Evolutionary conservation across 2,888 invertebrate species (phyloP), one percentile per base, ranked within the genome.

Genomic region (Gastracanthus pulcherrimus): DNA sequence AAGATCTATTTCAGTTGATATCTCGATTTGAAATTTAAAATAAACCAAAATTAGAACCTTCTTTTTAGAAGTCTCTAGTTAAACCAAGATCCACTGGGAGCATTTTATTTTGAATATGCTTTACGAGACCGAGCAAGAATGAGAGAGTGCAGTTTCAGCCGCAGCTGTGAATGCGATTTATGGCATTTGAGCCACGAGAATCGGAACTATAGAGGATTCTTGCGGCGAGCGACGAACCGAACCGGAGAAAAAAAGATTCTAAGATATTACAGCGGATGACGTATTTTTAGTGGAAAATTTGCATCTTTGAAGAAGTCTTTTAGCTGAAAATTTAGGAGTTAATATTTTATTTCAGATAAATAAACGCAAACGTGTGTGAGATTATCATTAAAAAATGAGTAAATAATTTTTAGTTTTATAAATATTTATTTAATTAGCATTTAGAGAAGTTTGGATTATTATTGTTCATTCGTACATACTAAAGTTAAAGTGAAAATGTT

Each of bases 111-210:
- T 41, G 58, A 41, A 71, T 71, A 58, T 71, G 58, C 58, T 71
- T 71, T 71, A 71, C 58, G 71, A 58, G 71, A 71, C 16, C 23
- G 16, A 13, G 55, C 23, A 9, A 48, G 48, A 69, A 4, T 7
- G 48, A 31, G 64, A 38, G 38, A 41, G 26, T 0, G 38, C 16
- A 71, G 58, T 23, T 71, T 58, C 71, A 71, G 19, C 16, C 71
- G 29, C 71, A 71, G 71, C 71, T 71, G 71, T 58, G 58, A 71
- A 58, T 71, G 58, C 58, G 29, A 71, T 71, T 71, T 71, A 71
- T 71, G 71, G 58, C 19, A 58, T 58, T 71, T 31, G 36, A 55
- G 51, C 36, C 19, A 36, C 26, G 26, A 38, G 23, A 26, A 23
- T 36, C 26, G 36, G 19, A 51, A 19, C 29, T 38, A 16, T 11